phyloP scores from a whole-genome alignment of 1,140 invertebrate genomes.

The Prorops nasuta region DNA sequence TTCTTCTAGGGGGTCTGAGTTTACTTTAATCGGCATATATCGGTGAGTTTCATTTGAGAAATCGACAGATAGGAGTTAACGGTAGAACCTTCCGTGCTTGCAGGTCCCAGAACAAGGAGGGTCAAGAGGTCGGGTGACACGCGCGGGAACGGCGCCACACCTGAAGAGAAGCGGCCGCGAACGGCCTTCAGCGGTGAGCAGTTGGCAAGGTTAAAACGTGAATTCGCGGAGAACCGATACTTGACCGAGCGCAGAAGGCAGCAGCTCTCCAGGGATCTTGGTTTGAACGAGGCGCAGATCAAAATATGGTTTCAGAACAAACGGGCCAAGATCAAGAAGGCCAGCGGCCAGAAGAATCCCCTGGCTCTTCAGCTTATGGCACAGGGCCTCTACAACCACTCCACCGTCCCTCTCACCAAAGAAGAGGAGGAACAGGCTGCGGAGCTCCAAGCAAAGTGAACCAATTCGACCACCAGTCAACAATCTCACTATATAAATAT shows the following conservation, averaged over 20 bases:
- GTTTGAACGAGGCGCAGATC: constrained; percentile 96
- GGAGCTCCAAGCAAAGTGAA: constrained; percentile 53
- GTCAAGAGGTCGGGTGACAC: constrained; percentile 37
- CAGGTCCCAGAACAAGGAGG: constrained; percentile 47
- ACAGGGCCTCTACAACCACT: constrained; percentile 91
- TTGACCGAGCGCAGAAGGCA: constrained; percentile 91
- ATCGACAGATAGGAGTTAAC: constrained; percentile 41
- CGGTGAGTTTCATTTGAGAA: no score
- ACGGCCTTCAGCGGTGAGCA: constrained; percentile 97
- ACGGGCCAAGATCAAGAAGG: constrained; percentile 97
- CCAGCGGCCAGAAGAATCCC: constrained; percentile 83
- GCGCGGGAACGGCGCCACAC: constrained; percentile 18
- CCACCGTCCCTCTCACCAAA: constrained; percentile 77
- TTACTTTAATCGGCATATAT: no score
- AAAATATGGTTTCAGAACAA: constrained; percentile 99
- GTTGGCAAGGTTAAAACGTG: constrained; percentile 85
- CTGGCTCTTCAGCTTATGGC: constrained; percentile 92
- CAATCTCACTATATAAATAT: no score
- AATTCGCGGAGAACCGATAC: constrained; percentile 95
- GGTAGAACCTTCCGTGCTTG: constrained; percentile 19
- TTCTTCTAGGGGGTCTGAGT: no score
- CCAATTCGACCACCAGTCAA: no score
- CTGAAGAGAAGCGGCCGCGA: constrained; percentile 89
- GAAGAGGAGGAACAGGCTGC: constrained; percentile 74
- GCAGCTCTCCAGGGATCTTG: constrained; percentile 86